These are phyloP conservation scores for Rotaria socialis DNA, from an alignment of 2,888 invertebrate species.

Conservation along the genomic window DNA sequence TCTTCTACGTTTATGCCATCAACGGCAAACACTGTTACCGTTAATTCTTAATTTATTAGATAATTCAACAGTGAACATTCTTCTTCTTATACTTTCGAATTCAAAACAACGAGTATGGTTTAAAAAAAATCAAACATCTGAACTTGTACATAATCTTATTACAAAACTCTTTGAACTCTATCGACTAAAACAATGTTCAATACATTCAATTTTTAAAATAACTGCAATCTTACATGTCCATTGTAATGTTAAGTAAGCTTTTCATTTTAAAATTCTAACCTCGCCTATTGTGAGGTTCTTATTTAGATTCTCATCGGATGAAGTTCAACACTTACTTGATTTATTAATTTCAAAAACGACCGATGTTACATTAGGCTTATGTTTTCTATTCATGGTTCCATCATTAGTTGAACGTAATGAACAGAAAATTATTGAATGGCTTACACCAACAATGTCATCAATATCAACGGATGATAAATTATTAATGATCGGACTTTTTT, in stretches of 20 bases:
- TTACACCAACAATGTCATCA: background rate
- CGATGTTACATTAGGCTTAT: background rate
- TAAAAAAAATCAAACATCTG: background rate
- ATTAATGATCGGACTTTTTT: slow-evolving; percentile 33
- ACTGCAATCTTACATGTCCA: slow-evolving; percentile 13
- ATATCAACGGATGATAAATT: background rate
- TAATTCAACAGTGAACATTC: slow-evolving; percentile 12
- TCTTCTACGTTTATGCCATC: slow-evolving; percentile 14
- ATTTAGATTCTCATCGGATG: background rate
- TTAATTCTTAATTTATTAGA: slow-evolving; percentile 13
- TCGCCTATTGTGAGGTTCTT: too few species aligned
- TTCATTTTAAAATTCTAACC: too few species aligned
- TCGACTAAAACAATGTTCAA: background rate
- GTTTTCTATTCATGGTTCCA: background rate
- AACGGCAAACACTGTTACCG: background rate
- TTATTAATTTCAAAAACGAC: background rate
- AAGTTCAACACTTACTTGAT: background rate
- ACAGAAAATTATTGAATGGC: background rate
- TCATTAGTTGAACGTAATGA: slow-evolving; percentile 25
- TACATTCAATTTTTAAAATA: slow-evolving; percentile 14
- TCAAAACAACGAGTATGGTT: background rate
- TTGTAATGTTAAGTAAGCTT: slow-evolving; percentile 17
- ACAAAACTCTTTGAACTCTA: background rate
- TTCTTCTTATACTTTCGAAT: background rate
- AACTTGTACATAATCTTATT: background rate